Base-by-base conservation (phyloP, 2,888 invertebrate species). In the Cartodere bifasciata region DNA sequence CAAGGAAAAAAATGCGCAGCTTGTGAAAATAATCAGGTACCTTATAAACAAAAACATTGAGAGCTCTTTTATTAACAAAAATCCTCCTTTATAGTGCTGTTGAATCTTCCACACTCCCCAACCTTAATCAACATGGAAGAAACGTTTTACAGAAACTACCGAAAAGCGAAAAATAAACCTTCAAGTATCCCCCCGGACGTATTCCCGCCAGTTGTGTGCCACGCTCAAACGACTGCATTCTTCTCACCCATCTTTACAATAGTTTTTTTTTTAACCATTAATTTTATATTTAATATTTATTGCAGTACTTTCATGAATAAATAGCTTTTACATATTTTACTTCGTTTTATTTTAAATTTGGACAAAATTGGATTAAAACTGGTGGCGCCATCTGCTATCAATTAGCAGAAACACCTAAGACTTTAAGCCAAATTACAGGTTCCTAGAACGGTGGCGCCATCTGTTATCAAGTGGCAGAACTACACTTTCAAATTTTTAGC, bases 81-180 rank as follows among this genome's bases (percentile, higher is more conserved):
- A 10, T 25, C 28, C 11, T 13, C 30, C 50, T 55, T 37, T 34
- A 58, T 55, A 72, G 86, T 55, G 79, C 84, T 24, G 85, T 98
- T 0, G 92, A 95, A 48, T 98, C 92, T 60, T 81, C 87, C 27
- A 76, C 84, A 44, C 64, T 99, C 40, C 94, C 92, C 0, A 70
- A 82, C 28, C 76, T 62, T 91, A 78, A 82, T 98, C 14, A 99
- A 98, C 57, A 95, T 97, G 90, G 97, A 97, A 55, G 82, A 95
- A 79, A 99, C 98, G 0, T 62, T 98, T 4, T 98, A 97, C 59
- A 78, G 95, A 30, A 99, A 99, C 64, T 99, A 97, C 55, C 98
- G 99, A 62, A 86, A 94, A 52, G n/a, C n/a, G n/a, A n/a, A n/a
- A n/a, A n/a, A n/a, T 77, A 99, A 21, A 95, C 94, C 0, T 70